Conservation (phyloP, 2,888 invertebrate species). For the Andrena chrysosceles region DNA sequence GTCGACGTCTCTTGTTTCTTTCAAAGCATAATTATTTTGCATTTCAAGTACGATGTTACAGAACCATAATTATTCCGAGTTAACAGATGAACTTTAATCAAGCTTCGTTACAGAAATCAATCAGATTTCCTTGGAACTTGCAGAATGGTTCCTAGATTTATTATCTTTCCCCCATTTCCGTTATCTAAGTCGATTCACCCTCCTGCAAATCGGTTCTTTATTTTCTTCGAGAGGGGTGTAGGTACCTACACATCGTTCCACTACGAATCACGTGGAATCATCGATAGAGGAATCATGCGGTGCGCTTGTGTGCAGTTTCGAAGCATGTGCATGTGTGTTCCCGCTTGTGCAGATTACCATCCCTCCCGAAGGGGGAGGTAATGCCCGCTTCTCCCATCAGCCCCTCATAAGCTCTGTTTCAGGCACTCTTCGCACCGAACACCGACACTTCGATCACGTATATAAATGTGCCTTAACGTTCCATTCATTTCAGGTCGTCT, state of each 20-base stretch:
- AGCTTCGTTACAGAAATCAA: too few relatives aligned
- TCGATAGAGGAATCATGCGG: constrained; percentile 20
- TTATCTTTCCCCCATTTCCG: too few relatives aligned
- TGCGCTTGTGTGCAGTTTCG: constrained; percentile 37
- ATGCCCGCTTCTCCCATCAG: constrained; percentile 29
- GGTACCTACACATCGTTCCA: background rate
- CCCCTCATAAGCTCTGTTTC: constrained; percentile 55
- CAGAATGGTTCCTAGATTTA: too few relatives aligned
- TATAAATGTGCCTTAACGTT: background rate
- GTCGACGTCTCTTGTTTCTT: background rate
- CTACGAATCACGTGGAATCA: constrained; percentile 1
- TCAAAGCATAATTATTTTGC: background rate
- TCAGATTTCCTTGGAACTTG: too few relatives aligned
- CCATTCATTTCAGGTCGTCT: constrained; percentile 7
- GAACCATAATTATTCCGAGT: background rate
- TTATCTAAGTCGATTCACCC: background rate
- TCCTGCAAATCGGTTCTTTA: too few relatives aligned
- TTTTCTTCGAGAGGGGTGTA: background rate
- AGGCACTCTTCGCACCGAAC: constrained; percentile 45
- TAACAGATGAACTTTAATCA: too few relatives aligned
- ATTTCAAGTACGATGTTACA: background rate
- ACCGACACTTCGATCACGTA: constrained; percentile 10
- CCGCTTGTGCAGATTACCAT: constrained; percentile 68
- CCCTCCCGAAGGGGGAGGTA: constrained; percentile 21
- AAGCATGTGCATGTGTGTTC: constrained; percentile 77